These are phyloP conservation scores for Margarornis squamiger DNA, from an alignment of 2,797 vertebrate species.

Conservation along the genomic window DNA sequence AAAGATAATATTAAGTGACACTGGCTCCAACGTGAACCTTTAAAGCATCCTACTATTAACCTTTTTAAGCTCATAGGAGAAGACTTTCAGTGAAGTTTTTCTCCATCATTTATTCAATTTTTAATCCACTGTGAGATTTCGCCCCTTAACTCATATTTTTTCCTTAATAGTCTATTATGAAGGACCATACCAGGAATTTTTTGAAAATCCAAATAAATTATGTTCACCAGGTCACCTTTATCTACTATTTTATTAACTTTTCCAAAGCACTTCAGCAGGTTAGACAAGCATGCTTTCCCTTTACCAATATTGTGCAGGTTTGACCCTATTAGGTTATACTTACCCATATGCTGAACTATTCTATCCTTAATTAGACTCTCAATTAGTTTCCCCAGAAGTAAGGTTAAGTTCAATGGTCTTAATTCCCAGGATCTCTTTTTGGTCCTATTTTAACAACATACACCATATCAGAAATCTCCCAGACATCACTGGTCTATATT, in stretches of 20 bases:
- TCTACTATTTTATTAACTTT: constrained; percentile 52
- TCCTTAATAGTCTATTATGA: not conserved
- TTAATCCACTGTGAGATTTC: not conserved
- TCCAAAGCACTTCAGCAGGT: not conserved
- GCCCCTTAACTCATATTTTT: constrained; percentile 13
- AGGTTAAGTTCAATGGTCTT: not conserved
- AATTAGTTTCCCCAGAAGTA: constrained; percentile 4
- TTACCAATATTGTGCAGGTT: not conserved
- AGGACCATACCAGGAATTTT: not conserved
- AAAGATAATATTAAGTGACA: not conserved
- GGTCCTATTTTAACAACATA: not conserved
- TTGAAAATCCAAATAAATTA: constrained; percentile 19
- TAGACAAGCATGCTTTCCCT: not conserved
- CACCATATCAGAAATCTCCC: not conserved
- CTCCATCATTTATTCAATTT: not conserved
- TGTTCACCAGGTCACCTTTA: constrained; percentile 6
- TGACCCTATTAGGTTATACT: constrained; percentile 27
- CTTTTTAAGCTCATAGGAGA: not conserved
- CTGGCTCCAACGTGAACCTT: not conserved
- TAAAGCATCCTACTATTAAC: not conserved
- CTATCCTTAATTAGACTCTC: constrained; percentile 20
- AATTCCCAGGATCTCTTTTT: not conserved
- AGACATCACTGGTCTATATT: not conserved
- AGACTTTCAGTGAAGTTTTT: not conserved
- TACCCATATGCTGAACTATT: not conserved